Evolutionary conservation across 2,113 vertebrate species (phyloP), one percentile per base, ranked within the genome.

Genomic region (Malurus alboscapulatus): DNA sequence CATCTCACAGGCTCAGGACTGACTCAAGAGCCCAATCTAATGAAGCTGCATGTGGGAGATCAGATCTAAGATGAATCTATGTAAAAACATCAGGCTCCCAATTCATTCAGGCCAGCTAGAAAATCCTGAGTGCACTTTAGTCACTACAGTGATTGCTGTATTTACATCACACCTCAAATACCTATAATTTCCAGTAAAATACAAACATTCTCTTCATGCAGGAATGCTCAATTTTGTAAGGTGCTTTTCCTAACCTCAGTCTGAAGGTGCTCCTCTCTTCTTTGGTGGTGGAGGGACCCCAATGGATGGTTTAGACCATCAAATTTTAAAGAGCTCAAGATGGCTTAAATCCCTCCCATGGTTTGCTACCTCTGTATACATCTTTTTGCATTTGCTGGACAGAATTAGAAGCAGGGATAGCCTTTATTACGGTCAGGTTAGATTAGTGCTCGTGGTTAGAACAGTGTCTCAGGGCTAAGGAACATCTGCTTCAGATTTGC

Each of bases 401-500:
- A 84, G 55, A 79, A 74, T 21, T 25, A 90, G 85, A 85, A 84
- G 65, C 25, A 72, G 42, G 57, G 38, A 29, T 66, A 72, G 58
- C 12, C 22, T 59, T 82, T 72, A 53, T 25, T 78, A 78, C 0
- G 25, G 69, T 87, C 77, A 73, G 45, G 67, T 79, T 57, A 75
- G 62, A 80, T 88, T 50, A 93, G 89, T 8, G 6, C 66, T 88
- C 4, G 2, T 55, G n/a, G 68, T 57, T 78, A 92, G 26, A 81
- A 36, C 45, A 79, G 24, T 24, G 29, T 72, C 77, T 80, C 48
- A 72, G 53, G 83, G 79, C 82, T 73, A 78, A 91, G 22, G 44
- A 91, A 91, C 84, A 93, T 74, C 88, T 87, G 90, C 85, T 93
- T 73, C 57, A 68, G 62, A 72, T 94, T 75, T 87, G 30, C n/a